These are phyloP conservation scores for Dolichopus griseipennis DNA, from an alignment of 2,888 invertebrate species.

Conservation along the genomic window DNA sequence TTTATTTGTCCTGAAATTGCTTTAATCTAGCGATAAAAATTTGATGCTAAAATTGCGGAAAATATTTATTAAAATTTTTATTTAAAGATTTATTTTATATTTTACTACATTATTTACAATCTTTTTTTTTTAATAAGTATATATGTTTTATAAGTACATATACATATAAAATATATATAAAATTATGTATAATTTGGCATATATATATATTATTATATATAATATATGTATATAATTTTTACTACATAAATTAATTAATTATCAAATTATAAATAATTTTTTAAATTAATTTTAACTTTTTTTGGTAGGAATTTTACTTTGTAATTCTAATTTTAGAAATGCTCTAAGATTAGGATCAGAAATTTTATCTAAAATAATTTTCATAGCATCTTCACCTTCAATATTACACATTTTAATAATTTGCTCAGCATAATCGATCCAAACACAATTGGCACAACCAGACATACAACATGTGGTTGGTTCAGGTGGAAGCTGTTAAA, in stretches of 20 bases:
- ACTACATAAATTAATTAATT: too few species aligned
- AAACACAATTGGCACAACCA: conserved; percentile 89
- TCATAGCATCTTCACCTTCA: conserved; percentile 58
- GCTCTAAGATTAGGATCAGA: conserved; percentile 74
- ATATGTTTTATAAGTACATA: too few species aligned
- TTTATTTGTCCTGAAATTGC: not conserved
- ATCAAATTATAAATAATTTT: too few species aligned
- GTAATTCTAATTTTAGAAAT: conserved; percentile 70
- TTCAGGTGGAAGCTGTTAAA: conserved; percentile 38
- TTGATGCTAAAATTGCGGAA: not conserved
- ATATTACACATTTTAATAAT: conserved; percentile 54
- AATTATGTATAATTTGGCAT: too few species aligned
- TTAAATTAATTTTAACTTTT: not conserved
- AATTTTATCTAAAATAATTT: conserved; percentile 64
- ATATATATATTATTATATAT: too few species aligned
- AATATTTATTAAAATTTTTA: not conserved
- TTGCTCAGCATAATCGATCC: conserved; percentile 81
- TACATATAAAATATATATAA: too few species aligned
- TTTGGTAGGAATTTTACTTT: conserved; percentile 25
- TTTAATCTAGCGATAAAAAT: not conserved
- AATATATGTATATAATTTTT: too few species aligned
- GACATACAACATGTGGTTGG: conserved; percentile 87
- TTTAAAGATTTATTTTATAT: not conserved
- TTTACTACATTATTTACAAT: too few species aligned
- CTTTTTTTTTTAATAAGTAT: not conserved